Evolutionary conservation across 2,888 invertebrate genomes (phyloP).

Genomic region (Yponomeuta sedellus): DNA sequence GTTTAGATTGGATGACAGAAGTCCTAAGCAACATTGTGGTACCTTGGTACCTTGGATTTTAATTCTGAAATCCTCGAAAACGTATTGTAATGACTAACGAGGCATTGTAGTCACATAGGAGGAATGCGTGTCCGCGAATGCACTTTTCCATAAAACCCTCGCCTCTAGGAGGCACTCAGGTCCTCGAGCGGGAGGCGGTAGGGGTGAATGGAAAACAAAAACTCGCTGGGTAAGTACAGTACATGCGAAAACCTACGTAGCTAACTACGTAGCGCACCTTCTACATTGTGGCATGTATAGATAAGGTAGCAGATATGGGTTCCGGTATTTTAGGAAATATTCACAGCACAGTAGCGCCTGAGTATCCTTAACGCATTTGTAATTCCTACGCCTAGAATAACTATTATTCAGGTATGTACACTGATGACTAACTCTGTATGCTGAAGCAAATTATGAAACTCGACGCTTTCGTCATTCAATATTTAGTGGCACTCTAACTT

Average conservation of each 20-base stretch:
- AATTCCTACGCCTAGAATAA: neutral
- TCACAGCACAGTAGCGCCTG: neutral
- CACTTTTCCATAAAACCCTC: conserved; percentile 42
- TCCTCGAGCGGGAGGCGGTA: conserved; percentile 7
- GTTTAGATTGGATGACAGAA: too few relatives aligned
- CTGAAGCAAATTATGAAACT: conserved; percentile 17
- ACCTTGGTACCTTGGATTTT: too few relatives aligned
- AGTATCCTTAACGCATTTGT: neutral
- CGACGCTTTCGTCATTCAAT: conserved; percentile 61
- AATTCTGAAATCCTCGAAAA: neutral
- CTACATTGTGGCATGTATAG: too few relatives aligned
- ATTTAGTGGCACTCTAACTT: conserved; percentile 71
- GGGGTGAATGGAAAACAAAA: neutral
- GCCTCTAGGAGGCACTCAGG: conserved; percentile 9
- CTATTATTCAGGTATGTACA: conserved; percentile 3
- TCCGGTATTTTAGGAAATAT: neutral
- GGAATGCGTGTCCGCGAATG: conserved; percentile 57
- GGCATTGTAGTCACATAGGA: neutral
- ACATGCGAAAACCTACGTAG: too few relatives aligned
- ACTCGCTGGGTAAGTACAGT: too few relatives aligned
- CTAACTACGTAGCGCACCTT: too few relatives aligned
- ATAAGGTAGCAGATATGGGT: neutral
- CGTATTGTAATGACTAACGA: neutral
- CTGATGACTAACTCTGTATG: conserved; percentile 11
- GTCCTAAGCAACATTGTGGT: too few relatives aligned